Conservation (phyloP, 2,113 vertebrate species). For the Ondatra zibethicus region DNA sequence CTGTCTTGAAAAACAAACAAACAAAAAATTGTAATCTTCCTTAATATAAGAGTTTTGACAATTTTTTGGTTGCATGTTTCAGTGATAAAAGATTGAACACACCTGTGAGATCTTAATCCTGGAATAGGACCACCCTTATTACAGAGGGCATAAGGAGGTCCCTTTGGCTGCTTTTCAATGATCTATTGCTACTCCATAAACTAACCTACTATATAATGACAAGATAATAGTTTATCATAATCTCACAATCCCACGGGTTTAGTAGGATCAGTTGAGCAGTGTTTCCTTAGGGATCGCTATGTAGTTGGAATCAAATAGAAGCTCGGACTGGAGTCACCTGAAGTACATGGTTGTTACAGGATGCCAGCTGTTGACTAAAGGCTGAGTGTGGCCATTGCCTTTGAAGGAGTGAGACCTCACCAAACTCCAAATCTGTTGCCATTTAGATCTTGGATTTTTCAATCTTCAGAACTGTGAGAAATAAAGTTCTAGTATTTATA, state of each 20-base stretch:
- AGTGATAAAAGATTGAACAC: not conserved
- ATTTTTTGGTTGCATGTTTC: not conserved
- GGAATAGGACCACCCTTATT: not conserved
- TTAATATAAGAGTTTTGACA: not conserved
- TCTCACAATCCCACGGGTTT: not conserved
- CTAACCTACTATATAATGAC: not conserved
- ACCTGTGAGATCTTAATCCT: not conserved
- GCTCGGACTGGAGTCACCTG: not conserved
- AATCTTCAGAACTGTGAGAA: not conserved
- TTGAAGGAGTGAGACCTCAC: not conserved
- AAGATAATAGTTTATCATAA: not conserved
- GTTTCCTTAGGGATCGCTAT: not conserved
- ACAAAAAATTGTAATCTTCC: too few relatives aligned
- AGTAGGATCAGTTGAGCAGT: not conserved
- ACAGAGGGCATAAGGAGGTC: not conserved
- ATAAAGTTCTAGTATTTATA: not conserved
- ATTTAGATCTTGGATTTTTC: not conserved
- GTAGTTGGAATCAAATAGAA: not conserved
- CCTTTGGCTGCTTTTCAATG: not conserved
- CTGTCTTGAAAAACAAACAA: too few relatives aligned
- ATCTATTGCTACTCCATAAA: not conserved
- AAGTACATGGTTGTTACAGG: not conserved
- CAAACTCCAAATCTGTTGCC: not conserved
- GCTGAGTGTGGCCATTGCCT: not conserved
- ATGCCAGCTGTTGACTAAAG: not conserved